phyloP scores from a whole-genome alignment of 2,888 invertebrate genomes.

The Nomada goodeniana region DNA sequence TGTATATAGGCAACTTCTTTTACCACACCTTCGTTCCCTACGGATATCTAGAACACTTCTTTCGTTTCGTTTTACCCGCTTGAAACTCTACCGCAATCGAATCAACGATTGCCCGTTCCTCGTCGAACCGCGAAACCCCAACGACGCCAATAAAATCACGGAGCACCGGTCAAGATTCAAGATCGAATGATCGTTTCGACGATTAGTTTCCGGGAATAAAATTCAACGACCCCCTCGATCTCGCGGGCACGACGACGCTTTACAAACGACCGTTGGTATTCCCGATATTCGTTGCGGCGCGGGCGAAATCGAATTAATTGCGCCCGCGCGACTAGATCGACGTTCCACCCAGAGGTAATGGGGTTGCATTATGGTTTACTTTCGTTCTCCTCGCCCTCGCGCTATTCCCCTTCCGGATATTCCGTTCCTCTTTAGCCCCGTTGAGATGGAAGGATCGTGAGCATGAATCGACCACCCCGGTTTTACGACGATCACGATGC shows the following conservation, averaged over 20 bases:
- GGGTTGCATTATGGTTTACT: neutral
- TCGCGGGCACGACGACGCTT: neutral
- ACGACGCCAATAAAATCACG: conserved; percentile 3
- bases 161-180: neutral
- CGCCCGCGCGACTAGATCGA: conserved; percentile 22
- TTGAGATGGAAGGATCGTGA: conserved; percentile 46
- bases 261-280: conserved; percentile 16
- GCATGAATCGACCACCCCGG: conserved; percentile 55
- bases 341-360: conserved; percentile 19
- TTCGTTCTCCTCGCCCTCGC: conserved; percentile 6
- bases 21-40: neutral
- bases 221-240: conserved; percentile 8
- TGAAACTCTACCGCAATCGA: neutral
- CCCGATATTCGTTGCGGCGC: conserved; percentile 8
- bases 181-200: conserved; percentile 6
- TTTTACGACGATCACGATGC: conserved; percentile 69
- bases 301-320: conserved; percentile 44
- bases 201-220: conserved; percentile 13
- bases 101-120: neutral
- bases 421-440: conserved; percentile 28
- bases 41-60: neutral
- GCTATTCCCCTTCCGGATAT: conserved; percentile 11
- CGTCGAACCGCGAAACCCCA: neutral
- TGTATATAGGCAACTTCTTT: too few species aligned
- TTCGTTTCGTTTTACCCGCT: too few species aligned